Evolutionary conservation across 1,140 invertebrate species (phyloP), one percentile per base, ranked within the genome.

Genomic region (Apis florea): DNA sequence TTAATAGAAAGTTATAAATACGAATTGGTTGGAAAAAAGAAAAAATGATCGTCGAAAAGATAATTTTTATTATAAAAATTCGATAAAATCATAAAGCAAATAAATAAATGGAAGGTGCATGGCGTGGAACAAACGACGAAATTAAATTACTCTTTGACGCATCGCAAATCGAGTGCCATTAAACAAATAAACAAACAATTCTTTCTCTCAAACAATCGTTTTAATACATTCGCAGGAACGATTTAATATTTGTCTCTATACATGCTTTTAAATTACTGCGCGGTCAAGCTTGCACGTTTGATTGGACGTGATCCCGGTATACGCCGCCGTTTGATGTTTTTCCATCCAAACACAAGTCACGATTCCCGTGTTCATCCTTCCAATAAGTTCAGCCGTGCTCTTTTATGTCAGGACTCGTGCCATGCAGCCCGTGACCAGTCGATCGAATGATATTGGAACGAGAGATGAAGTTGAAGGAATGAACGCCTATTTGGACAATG

Each of bases 381-480:
- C 71, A 75, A 81, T 81, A 81, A 81, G 40, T 81, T 80, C 71
- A 40, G 17, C 61, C 51, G 63, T 49, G 72, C 53, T 81, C 71
- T 75, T 81, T 81, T 75, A 58, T 67, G 59, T 53, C 71, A 40
- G 24, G 53, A 71, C 19, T 53, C 17, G 13, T 40, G 40, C 24
- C 54, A n/a, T 58, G 67, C 19, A 58, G 79, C 63, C 72, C 77
- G 84, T 73, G 84, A 67, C 73, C 83, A 85, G 81, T 67, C 31
- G 70, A 77, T 72, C 69, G 85, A 82, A 72, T 69, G 75, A 75
- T 84, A 86, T 80, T 81, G 79, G 70, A 79, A 59, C 83, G 77
- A 81, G 64, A 81, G 76, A 68, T 77, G 73, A 79, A 87, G 85
- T 87, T 77, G 87, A 87, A 87, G 83, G 84, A 85, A 89, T 89